Base-by-base conservation (phyloP, 92 coral and sea anemone genomes). In the Heteractis magnifica region DNA sequence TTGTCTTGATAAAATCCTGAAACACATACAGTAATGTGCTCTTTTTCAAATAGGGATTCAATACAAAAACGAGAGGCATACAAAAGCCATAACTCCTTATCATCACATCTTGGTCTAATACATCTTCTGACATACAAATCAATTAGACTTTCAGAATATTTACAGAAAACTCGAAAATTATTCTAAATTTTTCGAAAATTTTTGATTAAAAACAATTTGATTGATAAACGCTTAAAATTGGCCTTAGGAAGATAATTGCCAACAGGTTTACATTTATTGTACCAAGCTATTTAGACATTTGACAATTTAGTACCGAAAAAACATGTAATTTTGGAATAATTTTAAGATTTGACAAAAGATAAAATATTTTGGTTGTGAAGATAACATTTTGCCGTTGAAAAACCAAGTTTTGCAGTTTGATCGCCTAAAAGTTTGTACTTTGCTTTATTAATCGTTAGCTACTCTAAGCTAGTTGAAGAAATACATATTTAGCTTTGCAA, bases 311-410 rank as follows among this genome's bases (percentile, higher is more conserved):
- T 23, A n/a, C 10, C 18, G 70, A 4, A 8, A 62, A 62, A 62
- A 18, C 2, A 26, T 26, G 0, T 18, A 59, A 59, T 59, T 59
- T 11, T 65, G 72, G 8, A 65, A 18, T 11, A 7, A 10, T n/a
- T n/a, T 34, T 34, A 34, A 62, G 20, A 62, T 62, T 62, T 49
- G 41, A 56, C 20, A 19, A 49, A 44, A 19, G 49, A 26, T 59
- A 68, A 83, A 83, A 62, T 62, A 83, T 49, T 76, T 83, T n/a
- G 52, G 78, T 65, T 65, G n/a, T 48, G 81, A 68, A 78, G 88
- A 78, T 74, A 84, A 85, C 87, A 65, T 15, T 71, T 20, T 50
- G 77, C 65, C 15, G 51, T 6, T 18, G 70, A 62, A 62, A 62
- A 4, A 2, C 64, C 13, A 62, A 10, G 10, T 62, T 18, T 6